Evolutionary conservation across 2,888 invertebrate species (phyloP), one percentile per base, ranked within the genome.

Genomic region (Toxonevra muliebris): DNA sequence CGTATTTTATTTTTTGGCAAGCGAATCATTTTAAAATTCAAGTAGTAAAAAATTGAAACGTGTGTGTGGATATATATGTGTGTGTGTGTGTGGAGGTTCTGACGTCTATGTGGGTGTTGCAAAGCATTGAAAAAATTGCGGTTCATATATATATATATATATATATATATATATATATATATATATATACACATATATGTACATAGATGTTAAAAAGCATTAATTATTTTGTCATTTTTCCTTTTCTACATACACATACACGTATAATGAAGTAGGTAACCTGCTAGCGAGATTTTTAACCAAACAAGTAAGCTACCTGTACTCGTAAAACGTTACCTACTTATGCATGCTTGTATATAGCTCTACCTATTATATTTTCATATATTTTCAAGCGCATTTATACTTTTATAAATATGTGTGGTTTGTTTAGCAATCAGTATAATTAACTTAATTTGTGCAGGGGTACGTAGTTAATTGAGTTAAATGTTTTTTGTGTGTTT

Each of bases 361-460:
- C 30, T 4, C 30, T 30, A 30, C 30, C 7, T 30, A 30, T 30
- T 30, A 30, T 30, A 30, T 30, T 30, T 2, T 30, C 2, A 30
- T 30, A 30, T 30, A 30, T 30, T 30, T 30, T 30, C 7, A 7
- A 30, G 7, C 30, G 2, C 30, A 30, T 30, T 30, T 7, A 7
- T 30, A 30, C 7, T 2, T 30, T 4, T 30, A 30, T 30, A 30
- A 30, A 30, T 13, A n/a, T 48, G 8, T 48, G 48, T 48, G 48
- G 48, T 15, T 48, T 48, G 48, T 48, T 48, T 48, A 48, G 48
- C 48, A 48, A 48, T 48, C 48, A 48, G 48, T 12, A 15, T 48
- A 48, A 48, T 48, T 48, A 48, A 5, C 48, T 48, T 48, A 30
- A 30, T 30, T 30, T 30, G 3, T 30, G 2, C 30, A 30, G 30